phyloP scores from a whole-genome alignment of 2,888 invertebrate species.

The Scaptomyza cyrtandrae region DNA sequence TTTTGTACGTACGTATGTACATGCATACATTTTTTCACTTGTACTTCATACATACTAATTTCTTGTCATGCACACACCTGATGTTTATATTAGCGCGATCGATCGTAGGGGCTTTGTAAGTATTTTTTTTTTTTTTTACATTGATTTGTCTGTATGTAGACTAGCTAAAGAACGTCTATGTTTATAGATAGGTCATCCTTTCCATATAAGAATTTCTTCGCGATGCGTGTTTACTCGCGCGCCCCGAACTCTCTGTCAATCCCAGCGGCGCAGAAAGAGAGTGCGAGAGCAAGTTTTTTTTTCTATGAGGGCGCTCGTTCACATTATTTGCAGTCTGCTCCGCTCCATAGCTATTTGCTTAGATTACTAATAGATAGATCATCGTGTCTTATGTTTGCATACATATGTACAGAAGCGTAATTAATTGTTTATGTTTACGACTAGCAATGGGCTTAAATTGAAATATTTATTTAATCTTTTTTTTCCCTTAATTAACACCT shows the following conservation, averaged over 20 bases:
- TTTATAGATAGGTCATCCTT: slow-evolving; percentile 6
- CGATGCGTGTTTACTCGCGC: background rate
- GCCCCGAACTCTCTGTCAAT: slow-evolving; percentile 1
- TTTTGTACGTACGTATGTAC: slow-evolving; percentile 1
- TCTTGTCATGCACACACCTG: slow-evolving; percentile 13
- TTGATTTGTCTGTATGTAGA: background rate
- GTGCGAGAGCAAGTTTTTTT: background rate
- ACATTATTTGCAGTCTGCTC: background rate
- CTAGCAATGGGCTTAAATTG: background rate
- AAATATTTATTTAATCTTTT: background rate
- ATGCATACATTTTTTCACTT: slow-evolving; percentile 6
- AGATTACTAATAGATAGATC: background rate
- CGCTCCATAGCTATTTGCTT: background rate
- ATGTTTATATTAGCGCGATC: slow-evolving; percentile 8
- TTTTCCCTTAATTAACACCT: background rate
- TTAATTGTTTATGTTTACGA: slow-evolving; percentile 1
- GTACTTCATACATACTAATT: slow-evolving; percentile 5
- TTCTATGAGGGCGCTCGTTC: too few relatives aligned
- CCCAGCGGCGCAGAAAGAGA: background rate
- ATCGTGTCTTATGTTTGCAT: background rate
- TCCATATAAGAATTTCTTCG: background rate
- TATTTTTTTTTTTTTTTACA: background rate
- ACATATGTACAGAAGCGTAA: background rate
- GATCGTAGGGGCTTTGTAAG: slow-evolving; percentile 2
- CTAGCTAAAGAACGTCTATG: background rate